A percentile compares a stretch with the other conserved stretches of the same genome.
phyloP scores from a whole-genome alignment of 1,140 invertebrate genomes.

The Drosophila eugracilis region DNA sequence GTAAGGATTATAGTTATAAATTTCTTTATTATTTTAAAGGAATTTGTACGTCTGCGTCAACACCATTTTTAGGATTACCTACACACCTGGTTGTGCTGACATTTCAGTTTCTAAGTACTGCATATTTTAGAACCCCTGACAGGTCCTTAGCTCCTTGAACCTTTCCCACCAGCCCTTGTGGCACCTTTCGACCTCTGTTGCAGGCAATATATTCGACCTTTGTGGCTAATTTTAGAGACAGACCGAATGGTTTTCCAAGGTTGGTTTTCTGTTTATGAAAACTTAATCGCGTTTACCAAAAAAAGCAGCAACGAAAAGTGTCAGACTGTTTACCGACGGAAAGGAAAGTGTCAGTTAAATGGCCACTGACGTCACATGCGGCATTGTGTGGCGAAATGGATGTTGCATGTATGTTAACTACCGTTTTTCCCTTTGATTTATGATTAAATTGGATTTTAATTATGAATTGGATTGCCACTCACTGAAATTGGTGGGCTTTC shows the following conservation, averaged over 20 bases:
- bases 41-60: conserved; percentile 3
- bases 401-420: too few species aligned
- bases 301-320: conserved; percentile 4
- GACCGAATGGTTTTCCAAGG: conserved; percentile 20
- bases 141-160: not conserved
- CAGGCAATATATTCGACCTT: conserved; percentile 20
- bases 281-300: conserved; percentile 26
- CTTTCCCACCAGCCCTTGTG: not conserved
- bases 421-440: not conserved
- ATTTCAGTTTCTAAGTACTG: conserved; percentile 19
- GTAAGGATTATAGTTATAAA: conserved; percentile 3
- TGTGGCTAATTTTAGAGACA: conserved; percentile 34
- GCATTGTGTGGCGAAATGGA: conserved; percentile 1
- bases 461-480: conserved; percentile 6
- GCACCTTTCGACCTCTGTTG: conserved; percentile 12
- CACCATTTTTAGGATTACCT: not conserved
- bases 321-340: conserved; percentile 11
- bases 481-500: not conserved
- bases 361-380: conserved; percentile 17
- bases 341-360: conserved; percentile 3
- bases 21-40: not conserved
- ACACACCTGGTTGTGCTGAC: conserved; percentile 9
- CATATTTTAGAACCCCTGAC: conserved; percentile 22
- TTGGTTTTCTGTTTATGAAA: conserved; percentile 25
- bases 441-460: conserved; percentile 8